A percentile compares a stretch with the other conserved stretches of the same genome.
These are phyloP conservation scores for Arge pagana DNA, from an alignment of 2,888 invertebrate genomes.

Conservation along the genomic window DNA sequence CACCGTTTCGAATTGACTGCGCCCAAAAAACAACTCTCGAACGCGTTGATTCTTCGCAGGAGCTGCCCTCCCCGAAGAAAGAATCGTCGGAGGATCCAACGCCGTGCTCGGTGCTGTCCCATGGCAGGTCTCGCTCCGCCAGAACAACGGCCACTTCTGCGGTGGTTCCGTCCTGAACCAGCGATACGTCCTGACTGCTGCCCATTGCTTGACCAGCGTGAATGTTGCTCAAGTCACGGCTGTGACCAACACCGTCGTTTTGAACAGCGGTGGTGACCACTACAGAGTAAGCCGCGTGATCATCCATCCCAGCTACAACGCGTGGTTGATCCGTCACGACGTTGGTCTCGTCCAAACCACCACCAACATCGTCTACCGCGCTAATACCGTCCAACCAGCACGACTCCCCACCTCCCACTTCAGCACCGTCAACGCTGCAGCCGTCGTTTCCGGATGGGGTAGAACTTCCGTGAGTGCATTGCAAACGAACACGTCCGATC, in stretches of 20 bases:
- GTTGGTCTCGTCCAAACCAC: conserved; percentile 29
- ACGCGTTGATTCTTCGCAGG: too few relatives aligned
- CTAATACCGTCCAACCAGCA: conserved; percentile 54
- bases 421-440: conserved; percentile 45
- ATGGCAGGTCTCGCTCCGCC: conserved; percentile 61
- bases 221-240: neutral
- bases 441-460: conserved; percentile 61
- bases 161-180: conserved; percentile 66
- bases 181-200: conserved; percentile 63
- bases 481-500: conserved; percentile 1
- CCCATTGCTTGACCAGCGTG: conserved; percentile 64
- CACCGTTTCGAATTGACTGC: neutral
- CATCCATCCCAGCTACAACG: conserved; percentile 28
- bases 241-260: neutral
- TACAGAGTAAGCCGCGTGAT: neutral
- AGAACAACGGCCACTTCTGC: conserved; percentile 63
- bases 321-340: conserved; percentile 24
- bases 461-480: conserved; percentile 54
- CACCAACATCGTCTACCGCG: conserved; percentile 20
- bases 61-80: conserved; percentile 1
- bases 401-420: conserved; percentile 52
- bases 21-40: neutral
- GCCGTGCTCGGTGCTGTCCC: conserved; percentile 62
- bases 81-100: conserved; percentile 59
- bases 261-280: conserved; percentile 2